Base-by-base conservation (phyloP, 2,888 invertebrate species). In the Plebejus melissa region DNA sequence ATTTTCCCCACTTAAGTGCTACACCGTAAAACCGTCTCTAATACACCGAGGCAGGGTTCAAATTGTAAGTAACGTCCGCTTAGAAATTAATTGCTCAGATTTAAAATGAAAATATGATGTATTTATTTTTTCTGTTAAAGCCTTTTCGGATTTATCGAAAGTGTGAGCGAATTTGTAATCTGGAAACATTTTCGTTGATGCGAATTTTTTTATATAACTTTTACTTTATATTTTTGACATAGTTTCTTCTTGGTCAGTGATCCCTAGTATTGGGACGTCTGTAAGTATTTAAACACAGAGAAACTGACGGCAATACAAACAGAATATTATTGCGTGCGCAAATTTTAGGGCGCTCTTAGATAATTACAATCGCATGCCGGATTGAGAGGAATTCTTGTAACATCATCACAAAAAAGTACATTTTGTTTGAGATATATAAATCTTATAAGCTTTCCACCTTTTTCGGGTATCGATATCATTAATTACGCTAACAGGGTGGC, bases 101-200 rank as follows among this genome's bases (percentile, higher is more conserved):
- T 72, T 71, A 54, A 72, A 71, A 71, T 54, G 50, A 54, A 54
- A 72, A 22, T 22, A 22, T 54, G 72, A 72, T 50, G 72, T 54
- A 72, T 80, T 80, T 77, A 65, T 65, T 65, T 65, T 65, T 65
- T 65, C 36, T 65, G 32, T 13, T 65, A 9, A 32, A 65, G 65
- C 32, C 32, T 65, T 28, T 60, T 11, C 9, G 65, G 65, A 36
- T 36, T 36, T 65, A 36, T 65, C 13, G 65, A 65, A 36, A 36
- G 65, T 65, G 65, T 65, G 32, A 65, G 32, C 16, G 32, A 65
- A 65, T 65, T 65, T 65, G 65, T 65, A 16, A 36, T 65, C 32
- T 22, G 57, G 74, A 38, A 54, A 74, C 41, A 77, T 54, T 65
- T 70, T 85, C 82, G 81, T 82, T 38, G 38, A 16, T 22, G 32